A percentile compares a stretch with the other conserved stretches of the same genome.
Conservation (phyloP, 1,140 invertebrate species). For the Panulirus ornatus region DNA sequence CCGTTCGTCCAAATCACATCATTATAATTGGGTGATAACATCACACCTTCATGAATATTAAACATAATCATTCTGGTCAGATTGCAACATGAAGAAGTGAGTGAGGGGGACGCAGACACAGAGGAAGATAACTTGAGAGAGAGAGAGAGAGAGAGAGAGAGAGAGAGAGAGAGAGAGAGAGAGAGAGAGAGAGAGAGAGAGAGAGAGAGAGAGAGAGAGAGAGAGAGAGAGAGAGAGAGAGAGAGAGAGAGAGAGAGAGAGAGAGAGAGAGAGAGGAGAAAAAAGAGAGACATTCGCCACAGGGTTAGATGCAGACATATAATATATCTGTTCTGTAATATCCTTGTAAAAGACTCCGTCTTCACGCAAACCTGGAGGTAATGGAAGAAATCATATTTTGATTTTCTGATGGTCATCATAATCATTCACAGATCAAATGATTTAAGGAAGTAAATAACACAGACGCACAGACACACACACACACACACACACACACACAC, state of each 20-base stretch:
- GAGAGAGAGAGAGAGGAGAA: not conserved
- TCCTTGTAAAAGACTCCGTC: not conserved
- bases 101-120: not conserved
- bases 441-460: no score
- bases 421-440: no score
- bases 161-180: conserved; percentile 3
- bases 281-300: not conserved
- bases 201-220: not conserved
- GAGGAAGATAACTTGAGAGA: not conserved
- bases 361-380: not conserved
- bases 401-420: not conserved
- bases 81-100: not conserved
- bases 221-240: conserved; percentile 41
- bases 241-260: not conserved
- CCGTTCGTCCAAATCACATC: no score
- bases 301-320: not conserved
- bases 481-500: no score
- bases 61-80: not conserved
- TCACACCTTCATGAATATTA: no score
- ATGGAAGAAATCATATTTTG: not conserved
- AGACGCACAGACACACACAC: no score
- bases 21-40: no score
- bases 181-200: conserved; percentile 9
- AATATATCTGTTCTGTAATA: not conserved
- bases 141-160: conserved; percentile 28